These are phyloP conservation scores for Lycaena phlaeas DNA, from an alignment of 2,888 invertebrate species.

Conservation along the genomic window DNA sequence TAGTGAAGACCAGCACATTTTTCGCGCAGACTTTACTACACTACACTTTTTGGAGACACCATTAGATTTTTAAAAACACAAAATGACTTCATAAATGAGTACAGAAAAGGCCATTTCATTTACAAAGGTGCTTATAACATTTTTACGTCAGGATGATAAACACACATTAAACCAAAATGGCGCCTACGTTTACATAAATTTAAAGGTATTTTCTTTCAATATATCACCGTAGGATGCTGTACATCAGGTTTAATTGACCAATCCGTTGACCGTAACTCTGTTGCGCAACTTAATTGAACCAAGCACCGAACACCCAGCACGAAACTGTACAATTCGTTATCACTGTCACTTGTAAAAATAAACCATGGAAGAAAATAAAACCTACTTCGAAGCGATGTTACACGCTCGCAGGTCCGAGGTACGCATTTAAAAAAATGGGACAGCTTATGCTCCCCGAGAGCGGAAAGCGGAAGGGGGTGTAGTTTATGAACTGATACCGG, in stretches of 20 bases:
- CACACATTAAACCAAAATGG: background rate
- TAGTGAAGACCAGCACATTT: too few relatives aligned
- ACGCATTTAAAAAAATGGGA: slow-evolving; percentile 66
- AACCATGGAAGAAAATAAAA: slow-evolving; percentile 45
- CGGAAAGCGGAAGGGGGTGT: slow-evolving; percentile 35
- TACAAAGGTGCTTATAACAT: too few relatives aligned
- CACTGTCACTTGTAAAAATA: slow-evolving; percentile 32
- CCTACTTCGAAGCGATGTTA: slow-evolving; percentile 48
- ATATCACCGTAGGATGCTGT: slow-evolving; percentile 13
- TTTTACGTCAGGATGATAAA: too few relatives aligned
- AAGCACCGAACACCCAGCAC: slow-evolving; percentile 34
- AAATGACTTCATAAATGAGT: too few relatives aligned
- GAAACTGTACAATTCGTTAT: slow-evolving; percentile 31
- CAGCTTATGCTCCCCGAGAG: slow-evolving; percentile 52
- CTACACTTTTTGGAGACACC: too few relatives aligned
- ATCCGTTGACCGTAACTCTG: slow-evolving; percentile 24
- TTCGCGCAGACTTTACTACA: too few relatives aligned
- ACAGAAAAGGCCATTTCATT: too few relatives aligned
- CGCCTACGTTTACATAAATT: slow-evolving; percentile 4
- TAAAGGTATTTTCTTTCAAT: slow-evolving; percentile 14
- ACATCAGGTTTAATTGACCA: slow-evolving; percentile 23
- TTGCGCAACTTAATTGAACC: slow-evolving; percentile 31
- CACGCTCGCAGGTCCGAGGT: slow-evolving; percentile 46
- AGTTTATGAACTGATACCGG: slow-evolving; percentile 69
- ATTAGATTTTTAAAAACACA: too few relatives aligned